These are phyloP conservation scores for Diceros bicornis DNA, from an alignment of 2,797 vertebrate species.

Conservation along the genomic window DNA sequence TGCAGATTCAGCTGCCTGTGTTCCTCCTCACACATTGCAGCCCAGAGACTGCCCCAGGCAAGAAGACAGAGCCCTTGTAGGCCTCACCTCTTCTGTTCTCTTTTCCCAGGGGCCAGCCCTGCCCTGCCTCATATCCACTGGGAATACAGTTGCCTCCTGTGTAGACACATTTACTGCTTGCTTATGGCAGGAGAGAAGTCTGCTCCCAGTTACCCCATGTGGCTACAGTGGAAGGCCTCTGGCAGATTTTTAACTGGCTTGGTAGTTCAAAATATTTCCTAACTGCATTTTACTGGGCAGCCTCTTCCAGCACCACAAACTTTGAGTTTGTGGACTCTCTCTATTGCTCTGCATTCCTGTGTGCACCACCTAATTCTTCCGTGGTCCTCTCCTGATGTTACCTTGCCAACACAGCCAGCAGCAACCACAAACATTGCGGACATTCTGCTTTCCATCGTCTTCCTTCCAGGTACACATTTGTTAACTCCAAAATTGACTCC, in stretches of 20 bases:
- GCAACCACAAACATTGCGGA: background rate
- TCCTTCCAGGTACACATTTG: background rate
- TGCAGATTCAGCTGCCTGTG: background rate
- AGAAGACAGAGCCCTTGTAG: background rate
- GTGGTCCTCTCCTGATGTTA: background rate
- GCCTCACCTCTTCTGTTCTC: no score
- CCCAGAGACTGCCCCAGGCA: background rate
- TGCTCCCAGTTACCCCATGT: background rate
- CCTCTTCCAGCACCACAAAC: background rate
- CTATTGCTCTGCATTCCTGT: background rate
- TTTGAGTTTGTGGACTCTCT: background rate
- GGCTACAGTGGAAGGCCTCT: background rate
- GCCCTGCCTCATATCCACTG: background rate
- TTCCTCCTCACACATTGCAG: background rate
- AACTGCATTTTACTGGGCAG: background rate
- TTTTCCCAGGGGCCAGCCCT: background rate
- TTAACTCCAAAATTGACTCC: background rate
- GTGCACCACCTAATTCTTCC: background rate
- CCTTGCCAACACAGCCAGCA: background rate
- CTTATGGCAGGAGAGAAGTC: background rate
- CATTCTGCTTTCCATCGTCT: background rate
- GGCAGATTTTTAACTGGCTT: background rate
- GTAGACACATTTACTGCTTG: background rate
- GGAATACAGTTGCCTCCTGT: background rate
- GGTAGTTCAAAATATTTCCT: background rate